Conservation (phyloP, 2,113 vertebrate species). For the Reinhardtius hippoglossoides region DNA sequence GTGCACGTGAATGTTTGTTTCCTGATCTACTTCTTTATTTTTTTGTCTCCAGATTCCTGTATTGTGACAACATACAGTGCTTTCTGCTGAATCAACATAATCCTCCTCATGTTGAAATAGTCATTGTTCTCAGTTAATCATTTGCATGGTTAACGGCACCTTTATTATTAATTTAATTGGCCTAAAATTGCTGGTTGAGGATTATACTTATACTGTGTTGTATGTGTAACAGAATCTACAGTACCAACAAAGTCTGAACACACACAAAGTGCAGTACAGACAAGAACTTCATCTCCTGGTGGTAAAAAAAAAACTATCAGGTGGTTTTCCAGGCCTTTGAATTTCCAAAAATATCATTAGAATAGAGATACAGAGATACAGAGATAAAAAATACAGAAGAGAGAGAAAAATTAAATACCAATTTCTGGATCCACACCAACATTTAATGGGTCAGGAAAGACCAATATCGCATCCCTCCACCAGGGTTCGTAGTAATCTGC, state of each 20-base stretch:
- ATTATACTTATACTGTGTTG: no score
- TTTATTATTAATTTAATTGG: not conserved
- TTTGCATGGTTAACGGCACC: not conserved
- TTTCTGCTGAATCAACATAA: slow-evolving; percentile 19
- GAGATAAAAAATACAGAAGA: no score
- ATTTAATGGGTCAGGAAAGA: no score
- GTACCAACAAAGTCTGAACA: not conserved
- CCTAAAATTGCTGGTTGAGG: not conserved
- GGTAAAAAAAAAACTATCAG: no score
- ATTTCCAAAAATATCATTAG: not conserved
- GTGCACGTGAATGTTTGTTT: not conserved
- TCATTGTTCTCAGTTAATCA: not conserved
- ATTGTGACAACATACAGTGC: not conserved
- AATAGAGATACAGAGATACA: not conserved
- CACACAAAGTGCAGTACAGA: no score
- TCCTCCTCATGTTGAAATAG: not conserved
- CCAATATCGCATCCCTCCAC: no score
- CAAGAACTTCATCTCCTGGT: not conserved
- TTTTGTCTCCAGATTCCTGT: not conserved
- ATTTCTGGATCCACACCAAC: no score
- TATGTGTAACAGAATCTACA: no score
- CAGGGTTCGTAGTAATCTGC: no score
- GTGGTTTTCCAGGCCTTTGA: not conserved
- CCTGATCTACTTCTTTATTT: not conserved
- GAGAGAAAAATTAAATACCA: no score